Conservation (phyloP, 2,113 vertebrate genomes). For the Calonectris borealis region DNA sequence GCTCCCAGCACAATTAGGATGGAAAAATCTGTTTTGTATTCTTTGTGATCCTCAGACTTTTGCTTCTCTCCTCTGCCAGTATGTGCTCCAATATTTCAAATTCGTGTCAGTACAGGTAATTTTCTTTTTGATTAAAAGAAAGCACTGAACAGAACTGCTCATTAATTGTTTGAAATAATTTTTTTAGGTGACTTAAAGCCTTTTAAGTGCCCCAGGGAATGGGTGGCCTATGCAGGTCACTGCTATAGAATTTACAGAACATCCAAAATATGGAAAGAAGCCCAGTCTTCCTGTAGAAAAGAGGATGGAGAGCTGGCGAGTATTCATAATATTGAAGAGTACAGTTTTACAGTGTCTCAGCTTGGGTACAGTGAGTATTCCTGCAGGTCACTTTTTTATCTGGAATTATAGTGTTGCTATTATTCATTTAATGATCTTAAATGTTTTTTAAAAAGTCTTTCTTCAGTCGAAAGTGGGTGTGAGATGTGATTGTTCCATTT, state of each 20-base stretch:
- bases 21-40: background rate
- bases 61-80: background rate
- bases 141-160: background rate
- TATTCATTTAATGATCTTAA: background rate
- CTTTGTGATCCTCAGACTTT: background rate
- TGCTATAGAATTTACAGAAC: conserved; percentile 87
- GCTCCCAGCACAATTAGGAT: background rate
- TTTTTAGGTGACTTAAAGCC: conserved; percentile 75
- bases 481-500: background rate
- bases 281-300: conserved; percentile 82
- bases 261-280: conserved; percentile 83
- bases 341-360: conserved; percentile 89
- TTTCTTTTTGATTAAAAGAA: background rate
- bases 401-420: background rate
- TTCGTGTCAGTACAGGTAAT: background rate
- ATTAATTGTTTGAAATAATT: background rate
- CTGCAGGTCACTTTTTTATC: background rate
- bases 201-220: conserved; percentile 79
- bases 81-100: background rate
- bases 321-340: conserved; percentile 87
- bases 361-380: conserved; percentile 86
- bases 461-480: background rate
- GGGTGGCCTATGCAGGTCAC: conserved; percentile 85
- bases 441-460: background rate
- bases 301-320: conserved; percentile 87